phyloP scores from a whole-genome alignment of 2,888 invertebrate species.

The Nephrotoma appendiculata region DNA sequence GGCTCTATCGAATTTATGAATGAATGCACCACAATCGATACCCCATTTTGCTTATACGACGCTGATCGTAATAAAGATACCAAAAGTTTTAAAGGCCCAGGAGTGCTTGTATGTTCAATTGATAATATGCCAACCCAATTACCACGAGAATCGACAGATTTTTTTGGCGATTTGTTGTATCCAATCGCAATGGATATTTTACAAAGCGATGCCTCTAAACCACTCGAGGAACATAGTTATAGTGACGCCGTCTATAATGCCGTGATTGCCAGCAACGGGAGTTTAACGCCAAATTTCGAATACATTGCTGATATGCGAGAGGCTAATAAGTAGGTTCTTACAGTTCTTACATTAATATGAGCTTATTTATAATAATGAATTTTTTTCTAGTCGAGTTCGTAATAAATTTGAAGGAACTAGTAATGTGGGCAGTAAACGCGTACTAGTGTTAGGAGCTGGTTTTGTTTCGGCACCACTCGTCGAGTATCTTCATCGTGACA shows the following conservation, averaged over 20 bases:
- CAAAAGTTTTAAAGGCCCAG: constrained; percentile 90
- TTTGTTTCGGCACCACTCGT: constrained; percentile 88
- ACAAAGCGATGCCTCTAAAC: constrained; percentile 63
- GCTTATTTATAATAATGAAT: neutral
- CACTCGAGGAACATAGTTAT: constrained; percentile 65
- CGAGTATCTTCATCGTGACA: constrained; percentile 80
- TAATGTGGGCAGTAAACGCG: constrained; percentile 46
- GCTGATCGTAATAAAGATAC: constrained; percentile 95
- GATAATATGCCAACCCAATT: constrained; percentile 99
- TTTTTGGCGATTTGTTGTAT: constrained; percentile 85
- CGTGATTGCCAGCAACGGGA: constrained; percentile 91
- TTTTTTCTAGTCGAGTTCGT: constrained; percentile 41
- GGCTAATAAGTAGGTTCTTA: constrained; percentile 39
- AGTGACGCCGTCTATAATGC: constrained; percentile 46
- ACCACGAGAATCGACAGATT: constrained; percentile 92
- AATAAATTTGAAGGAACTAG: constrained; percentile 54
- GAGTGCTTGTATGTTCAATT: constrained; percentile 97
- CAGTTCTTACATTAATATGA: neutral
- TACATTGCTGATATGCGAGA: constrained; percentile 86
- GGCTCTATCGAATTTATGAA: constrained; percentile 99
- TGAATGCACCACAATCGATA: constrained; percentile 98
- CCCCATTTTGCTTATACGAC: constrained; percentile 98
- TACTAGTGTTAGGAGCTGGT: constrained; percentile 89
- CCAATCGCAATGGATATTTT: constrained; percentile 85
- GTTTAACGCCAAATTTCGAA: constrained; percentile 79